Percentiles rank a stretch among this genome's conserved stretches.
Evolutionary conservation across 2,888 invertebrate genomes (phyloP).

Genomic region (Tortrix viridana): DNA sequence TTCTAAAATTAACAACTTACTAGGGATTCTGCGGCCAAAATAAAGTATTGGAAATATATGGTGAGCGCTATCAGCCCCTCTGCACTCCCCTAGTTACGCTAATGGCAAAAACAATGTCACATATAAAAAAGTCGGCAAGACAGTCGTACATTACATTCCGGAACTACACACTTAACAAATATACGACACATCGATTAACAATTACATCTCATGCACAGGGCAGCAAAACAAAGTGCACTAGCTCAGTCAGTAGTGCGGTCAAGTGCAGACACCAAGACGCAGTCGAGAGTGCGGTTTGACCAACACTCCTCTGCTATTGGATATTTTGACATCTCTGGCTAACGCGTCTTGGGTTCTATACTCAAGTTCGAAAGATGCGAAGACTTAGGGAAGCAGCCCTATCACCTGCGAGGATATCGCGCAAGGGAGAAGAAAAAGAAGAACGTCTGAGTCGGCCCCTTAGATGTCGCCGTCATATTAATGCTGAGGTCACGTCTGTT

Average conservation of each 20-base stretch:
- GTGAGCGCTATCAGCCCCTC: too few species aligned
- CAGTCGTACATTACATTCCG: conserved; percentile 32
- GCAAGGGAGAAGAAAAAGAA: conserved; percentile 27
- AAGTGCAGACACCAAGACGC: conserved; percentile 38
- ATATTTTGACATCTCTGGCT: background rate
- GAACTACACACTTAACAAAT: conserved; percentile 36
- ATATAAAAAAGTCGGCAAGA: conserved; percentile 28
- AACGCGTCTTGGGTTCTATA: conserved; percentile 35
- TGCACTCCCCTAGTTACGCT: conserved; percentile 14
- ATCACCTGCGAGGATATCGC: conserved; percentile 30
- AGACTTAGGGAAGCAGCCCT: conserved; percentile 35
- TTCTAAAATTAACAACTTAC: too few species aligned
- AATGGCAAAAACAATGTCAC: conserved; percentile 22
- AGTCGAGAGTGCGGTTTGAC: background rate
- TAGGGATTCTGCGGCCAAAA: too few species aligned
- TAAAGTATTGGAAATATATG: too few species aligned
- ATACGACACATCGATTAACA: conserved; percentile 36
- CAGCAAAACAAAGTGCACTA: conserved; percentile 39
- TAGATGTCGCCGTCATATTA: conserved; percentile 12
- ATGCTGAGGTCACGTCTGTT: background rate
- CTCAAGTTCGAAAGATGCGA: conserved; percentile 32
- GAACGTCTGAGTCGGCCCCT: conserved; percentile 18
- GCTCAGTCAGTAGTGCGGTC: conserved; percentile 35
- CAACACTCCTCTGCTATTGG: background rate
- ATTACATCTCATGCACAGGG: conserved; percentile 37